Base-by-base conservation (phyloP, 1,140 invertebrate species). In the Subanguina moxae region DNA sequence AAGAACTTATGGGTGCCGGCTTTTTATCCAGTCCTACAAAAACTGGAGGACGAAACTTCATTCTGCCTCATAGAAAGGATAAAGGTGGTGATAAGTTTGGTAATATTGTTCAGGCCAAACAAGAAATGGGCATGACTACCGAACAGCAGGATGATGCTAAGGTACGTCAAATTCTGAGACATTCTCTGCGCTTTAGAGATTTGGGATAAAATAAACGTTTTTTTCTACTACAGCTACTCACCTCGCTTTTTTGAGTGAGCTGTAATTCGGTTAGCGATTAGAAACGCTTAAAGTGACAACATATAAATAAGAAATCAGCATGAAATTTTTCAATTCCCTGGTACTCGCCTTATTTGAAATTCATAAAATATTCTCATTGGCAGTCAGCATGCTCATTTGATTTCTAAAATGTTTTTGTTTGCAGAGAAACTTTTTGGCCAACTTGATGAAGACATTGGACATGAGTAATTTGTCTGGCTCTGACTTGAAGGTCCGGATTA, bases 401-500 rank as follows among this genome's bases (percentile, higher is more conserved):
- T 5, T 5, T 38, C 11, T 56, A 5, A 56, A 21, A 57, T 64
- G 3, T 17, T 62, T 64, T 72, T 45, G 21, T 7, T 17, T 57
- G 45, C 19, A 72, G 23, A 38, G 58, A 15, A 68, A 57, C 62
- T 76, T 77, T 65, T 63, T 76, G 67, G 75, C 72, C 19, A 65
- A 65, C 27, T 70, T 80, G 1, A 72, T 78, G 65, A 71, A 76
- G 42, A 42, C 62, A 61, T 67, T 77, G 21, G 77, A 80, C 62
- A 42, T 82, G 42, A 73, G 67, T 63, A 67, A 66, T 23, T 65
- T 82, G 48, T 65, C 70, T 64, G 74, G 80, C 56, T 62, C 42
- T 61, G 80, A 82, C 46, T 67, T 82, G 65, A 82, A 82, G 71
- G 71, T 64, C 45, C 82, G 80, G 62, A 75, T 82, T 45, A 82